phyloP scores from a whole-genome alignment of 2,888 invertebrate genomes.

The Cecidostiba fungosa region DNA sequence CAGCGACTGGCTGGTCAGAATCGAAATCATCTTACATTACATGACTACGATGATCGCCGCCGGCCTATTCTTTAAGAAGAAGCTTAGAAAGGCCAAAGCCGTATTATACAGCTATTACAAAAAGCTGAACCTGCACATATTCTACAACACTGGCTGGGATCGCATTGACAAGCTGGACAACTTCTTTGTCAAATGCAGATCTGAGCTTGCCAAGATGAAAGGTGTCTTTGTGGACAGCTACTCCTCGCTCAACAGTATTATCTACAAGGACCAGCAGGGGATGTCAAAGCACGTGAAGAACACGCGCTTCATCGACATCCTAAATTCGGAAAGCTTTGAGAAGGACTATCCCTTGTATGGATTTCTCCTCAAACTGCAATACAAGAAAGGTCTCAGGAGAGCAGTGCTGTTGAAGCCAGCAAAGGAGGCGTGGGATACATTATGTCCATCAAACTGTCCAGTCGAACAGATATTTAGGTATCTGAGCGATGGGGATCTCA shows the following conservation, averaged over 20 bases:
- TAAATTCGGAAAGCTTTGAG: neutral
- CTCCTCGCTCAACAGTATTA: slow-evolving; percentile 14
- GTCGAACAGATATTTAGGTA: neutral
- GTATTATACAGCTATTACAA: neutral
- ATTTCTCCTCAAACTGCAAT: slow-evolving; percentile 28
- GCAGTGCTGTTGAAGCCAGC: neutral
- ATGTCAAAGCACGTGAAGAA: slow-evolving; percentile 32
- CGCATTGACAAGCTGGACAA: neutral
- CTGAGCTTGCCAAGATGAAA: slow-evolving; percentile 20
- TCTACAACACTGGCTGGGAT: neutral
- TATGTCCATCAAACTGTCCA: neutral
- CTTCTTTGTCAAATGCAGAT: neutral
- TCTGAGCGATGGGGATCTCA: neutral
- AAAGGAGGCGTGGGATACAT: neutral
- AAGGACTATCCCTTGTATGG: slow-evolving; percentile 17
- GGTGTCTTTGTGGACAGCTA: slow-evolving; percentile 2
- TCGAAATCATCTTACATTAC: too few species aligned
- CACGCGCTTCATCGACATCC: neutral
- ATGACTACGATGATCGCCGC: neutral
- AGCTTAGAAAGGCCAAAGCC: neutral
- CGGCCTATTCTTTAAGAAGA: neutral
- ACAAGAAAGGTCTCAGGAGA: slow-evolving; percentile 4
- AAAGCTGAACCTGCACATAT: neutral
- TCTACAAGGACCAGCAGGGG: slow-evolving; percentile 21
- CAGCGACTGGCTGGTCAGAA: neutral